Conservation (phyloP, 2,888 invertebrate genomes). For the Abrostola triplasia region DNA sequence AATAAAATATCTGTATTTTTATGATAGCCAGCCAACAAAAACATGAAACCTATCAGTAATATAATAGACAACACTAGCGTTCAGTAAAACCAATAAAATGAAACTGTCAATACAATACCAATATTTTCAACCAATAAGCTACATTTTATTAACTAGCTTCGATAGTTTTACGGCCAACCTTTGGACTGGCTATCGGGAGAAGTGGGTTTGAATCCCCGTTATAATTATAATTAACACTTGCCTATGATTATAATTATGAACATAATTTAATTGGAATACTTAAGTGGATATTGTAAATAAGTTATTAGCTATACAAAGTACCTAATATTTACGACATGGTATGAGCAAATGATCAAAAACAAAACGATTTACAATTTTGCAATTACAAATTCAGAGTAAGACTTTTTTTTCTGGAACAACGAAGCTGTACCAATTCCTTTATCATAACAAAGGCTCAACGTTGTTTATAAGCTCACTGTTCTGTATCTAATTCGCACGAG, state of each 20-base stretch:
- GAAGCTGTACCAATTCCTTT: conserved; percentile 33
- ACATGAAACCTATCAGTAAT: conserved; percentile 30
- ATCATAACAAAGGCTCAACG: conserved; percentile 39
- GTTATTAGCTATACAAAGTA: no score
- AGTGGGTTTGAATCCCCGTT: no score
- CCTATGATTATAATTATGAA: no score
- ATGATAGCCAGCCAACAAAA: conserved; percentile 11
- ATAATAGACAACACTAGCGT: conserved; percentile 27
- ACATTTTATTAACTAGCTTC: conserved; percentile 1
- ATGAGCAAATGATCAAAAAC: no score
- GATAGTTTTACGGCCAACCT: neutral
- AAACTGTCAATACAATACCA: conserved; percentile 15
- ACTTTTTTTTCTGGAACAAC: conserved; percentile 25
- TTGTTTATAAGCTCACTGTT: conserved; percentile 47
- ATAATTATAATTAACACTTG: no score
- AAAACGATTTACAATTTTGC: no score
- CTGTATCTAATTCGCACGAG: conserved; percentile 57
- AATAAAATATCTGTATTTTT: conserved; percentile 2
- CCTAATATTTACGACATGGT: no score
- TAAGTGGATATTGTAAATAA: no score
- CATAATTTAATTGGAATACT: no score
- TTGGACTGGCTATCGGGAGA: neutral
- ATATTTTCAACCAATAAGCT: conserved; percentile 2
- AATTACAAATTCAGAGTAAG: neutral
- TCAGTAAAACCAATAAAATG: conserved; percentile 29